Base-by-base conservation (phyloP, 1,140 invertebrate species). In the Oryzaephilus surinamensis region DNA sequence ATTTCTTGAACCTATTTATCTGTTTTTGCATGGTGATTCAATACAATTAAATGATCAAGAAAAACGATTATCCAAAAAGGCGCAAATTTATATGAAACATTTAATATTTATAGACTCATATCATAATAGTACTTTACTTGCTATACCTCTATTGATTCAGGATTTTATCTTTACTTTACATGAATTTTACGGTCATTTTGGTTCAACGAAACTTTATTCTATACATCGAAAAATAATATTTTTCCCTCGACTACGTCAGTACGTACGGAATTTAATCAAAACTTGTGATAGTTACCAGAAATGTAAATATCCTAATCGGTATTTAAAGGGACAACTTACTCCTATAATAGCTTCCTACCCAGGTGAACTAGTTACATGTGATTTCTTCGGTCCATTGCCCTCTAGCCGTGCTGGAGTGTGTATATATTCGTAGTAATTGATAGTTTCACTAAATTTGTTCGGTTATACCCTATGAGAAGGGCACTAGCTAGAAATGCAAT, bases 351-450 rank as follows among this genome's bases (percentile, higher is more conserved):
- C 44, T 0, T 16, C 38, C 13, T 24, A 45, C 19, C 43, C 51
- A 8, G 43, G 46, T 0, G 57, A 62, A 7, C 14, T 59, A 6
- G 45, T 62, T 1, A 51, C 54, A 19, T 41, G 50, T 0, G 55
- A 62, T 37, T 54, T 45, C 31, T 58, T 45, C 41, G 57, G 57
- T 10, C 57, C 54, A 0, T 27, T 61, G 10, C 54, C 54, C 4
- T 26, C 24, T n/a, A 35, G 47, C 0, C 41, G 31, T 10, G 47
- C 36, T 10, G 45, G 54, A 3, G 14, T 36, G 4, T 13, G 3
- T 57, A 57, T 29, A 50, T 63, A 7, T 39, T 61, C 14, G 52
- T 58, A 0, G 48, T 55, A n/a, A 52, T 58, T 3, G 57, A 61
- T 36, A 29, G 32, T 1, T 63, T 61, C 26, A 43, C 37, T 13